Evolutionary conservation across 2,797 vertebrate genomes (phyloP).

Genomic region (Sebastes steindachneri): DNA sequence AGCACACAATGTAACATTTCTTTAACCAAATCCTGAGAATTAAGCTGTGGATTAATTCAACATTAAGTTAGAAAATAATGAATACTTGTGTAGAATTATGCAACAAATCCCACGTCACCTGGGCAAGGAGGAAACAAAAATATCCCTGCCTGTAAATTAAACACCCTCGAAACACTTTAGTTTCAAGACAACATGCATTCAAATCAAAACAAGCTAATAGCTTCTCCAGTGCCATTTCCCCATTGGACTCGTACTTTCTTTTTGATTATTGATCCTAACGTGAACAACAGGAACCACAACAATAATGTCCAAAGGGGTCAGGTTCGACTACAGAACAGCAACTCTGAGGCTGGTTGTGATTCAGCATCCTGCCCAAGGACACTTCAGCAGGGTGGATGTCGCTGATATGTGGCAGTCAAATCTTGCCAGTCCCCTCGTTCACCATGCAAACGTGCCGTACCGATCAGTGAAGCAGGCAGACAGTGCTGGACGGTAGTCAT

Average conservation of each 20-base stretch:
- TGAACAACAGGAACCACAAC: background rate
- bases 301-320: background rate
- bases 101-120: background rate
- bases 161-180: background rate
- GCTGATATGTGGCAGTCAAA: background rate
- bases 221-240: background rate
- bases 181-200: constrained; percentile 26
- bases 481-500: background rate
- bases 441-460: background rate
- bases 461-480: background rate
- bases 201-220: background rate
- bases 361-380: background rate
- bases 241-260: background rate
- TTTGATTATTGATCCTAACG: background rate
- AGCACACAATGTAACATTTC: background rate
- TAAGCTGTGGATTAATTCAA: background rate
- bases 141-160: background rate
- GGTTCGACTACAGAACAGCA: background rate
- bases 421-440: background rate
- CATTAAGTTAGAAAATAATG: background rate
- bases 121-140: background rate
- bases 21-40: constrained; percentile 34
- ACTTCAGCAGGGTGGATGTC: background rate
- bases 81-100: background rate
- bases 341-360: background rate